Evolutionary conservation across 2,888 invertebrate genomes (phyloP), one percentile per base, ranked within the genome.

Genomic region (Stenolophus ochropezus): DNA sequence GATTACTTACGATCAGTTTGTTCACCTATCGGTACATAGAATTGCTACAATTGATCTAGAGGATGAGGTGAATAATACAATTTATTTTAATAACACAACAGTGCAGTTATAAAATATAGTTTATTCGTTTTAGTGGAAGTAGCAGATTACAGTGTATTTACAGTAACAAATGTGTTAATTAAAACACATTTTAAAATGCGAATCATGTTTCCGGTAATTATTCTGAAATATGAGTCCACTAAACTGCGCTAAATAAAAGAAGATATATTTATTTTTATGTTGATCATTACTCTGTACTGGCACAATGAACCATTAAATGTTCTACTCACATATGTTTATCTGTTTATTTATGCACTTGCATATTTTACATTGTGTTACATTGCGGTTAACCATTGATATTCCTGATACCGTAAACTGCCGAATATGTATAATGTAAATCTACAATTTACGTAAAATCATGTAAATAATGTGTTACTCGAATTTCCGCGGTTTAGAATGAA

Each of bases 281-380:
- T 25, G 61, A 61, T 61, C 61, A 61, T 25, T 61, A 61, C 25
- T 23, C 25, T n/a, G 21, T 21, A 23, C 20, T 25, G 23, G 61
- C 21, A n/a, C n/a, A 61, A 23, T 61, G 25, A 61, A n/a, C 25
- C 25, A 23, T 25, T 61, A 25, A 61, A 25, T 27, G 23, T 61
- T n/a, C 23, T 61, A 25, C 61, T 61, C 61, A 61, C 21, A 61
- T 58, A 21, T 61, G 61, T 61, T 61, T 61, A 21, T 14, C 58
- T 61, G 25, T 25, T 25, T 61, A 61, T 61, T 61, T 61, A 61
- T 61, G 61, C 14, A 25, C 4, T 61, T 61, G 61, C 61, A 61
- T 61, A 23, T 61, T 25, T 61, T 61, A 61, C 11, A 61, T 23
- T 25, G 51, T 51, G 61, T 61, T 25, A 25, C 25, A 61, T 0